phyloP scores from a whole-genome alignment of 2,113 vertebrate genomes.

The Anhinga rufa region DNA sequence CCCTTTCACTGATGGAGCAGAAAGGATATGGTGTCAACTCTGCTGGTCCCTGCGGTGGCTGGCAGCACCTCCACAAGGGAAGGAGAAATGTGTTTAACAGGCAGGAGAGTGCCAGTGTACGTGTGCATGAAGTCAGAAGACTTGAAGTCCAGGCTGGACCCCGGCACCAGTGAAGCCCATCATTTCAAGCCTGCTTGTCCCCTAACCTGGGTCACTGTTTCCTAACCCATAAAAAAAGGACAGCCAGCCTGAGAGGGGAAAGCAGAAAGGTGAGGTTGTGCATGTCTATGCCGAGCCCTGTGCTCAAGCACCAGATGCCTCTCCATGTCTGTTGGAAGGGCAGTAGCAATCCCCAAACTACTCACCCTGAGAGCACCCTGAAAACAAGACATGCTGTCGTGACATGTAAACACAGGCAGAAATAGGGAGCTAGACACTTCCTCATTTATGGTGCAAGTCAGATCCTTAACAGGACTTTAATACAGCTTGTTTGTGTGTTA shows the following conservation, averaged over 20 bases:
- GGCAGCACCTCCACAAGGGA: neutral
- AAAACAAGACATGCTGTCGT: neutral
- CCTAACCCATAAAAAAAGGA: neutral
- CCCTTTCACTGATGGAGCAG: neutral
- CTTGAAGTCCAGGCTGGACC: neutral
- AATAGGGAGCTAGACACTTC: neutral
- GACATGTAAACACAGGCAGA: neutral
- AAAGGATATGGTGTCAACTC: neutral
- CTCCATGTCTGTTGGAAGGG: neutral
- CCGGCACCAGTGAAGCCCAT: neutral
- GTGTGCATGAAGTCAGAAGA: neutral
- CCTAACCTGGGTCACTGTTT: neutral
- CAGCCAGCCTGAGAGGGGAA: neutral
- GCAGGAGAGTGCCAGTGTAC: rapidly evolving
- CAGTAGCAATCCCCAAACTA: neutral
- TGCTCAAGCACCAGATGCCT: neutral
- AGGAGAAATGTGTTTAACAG: neutral
- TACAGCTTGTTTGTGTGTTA: conserved; percentile 59
- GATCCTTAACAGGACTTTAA: conserved; percentile 53
- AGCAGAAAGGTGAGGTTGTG: neutral
- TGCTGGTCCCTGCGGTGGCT: neutral
- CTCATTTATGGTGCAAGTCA: conserved; percentile 31
- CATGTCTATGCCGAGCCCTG: neutral
- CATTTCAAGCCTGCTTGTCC: neutral
- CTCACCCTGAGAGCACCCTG: neutral